phyloP scores from a whole-genome alignment of 2,888 invertebrate species.

The Ecliptopera silaceata region DNA sequence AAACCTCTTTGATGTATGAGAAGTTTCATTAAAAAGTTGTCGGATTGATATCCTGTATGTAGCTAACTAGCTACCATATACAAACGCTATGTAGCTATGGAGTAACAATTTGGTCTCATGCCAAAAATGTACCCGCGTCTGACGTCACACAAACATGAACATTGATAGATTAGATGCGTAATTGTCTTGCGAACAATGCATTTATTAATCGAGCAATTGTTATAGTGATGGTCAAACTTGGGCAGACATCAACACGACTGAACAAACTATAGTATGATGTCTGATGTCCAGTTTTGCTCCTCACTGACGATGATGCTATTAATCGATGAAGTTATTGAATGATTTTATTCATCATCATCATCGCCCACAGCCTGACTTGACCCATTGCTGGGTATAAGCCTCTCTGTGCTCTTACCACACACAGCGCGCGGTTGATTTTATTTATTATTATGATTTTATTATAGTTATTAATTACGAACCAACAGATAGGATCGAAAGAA shows the following conservation, averaged over 20 bases:
- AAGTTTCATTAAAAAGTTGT: not conserved
- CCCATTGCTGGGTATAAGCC: no score
- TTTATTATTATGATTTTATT: no score
- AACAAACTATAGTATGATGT: not conserved
- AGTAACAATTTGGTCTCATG: conserved; percentile 12
- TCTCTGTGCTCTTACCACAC: no score
- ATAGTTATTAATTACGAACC: no score
- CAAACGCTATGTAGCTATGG: not conserved
- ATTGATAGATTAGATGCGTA: conserved; percentile 36
- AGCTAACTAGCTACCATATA: not conserved
- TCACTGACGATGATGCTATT: no score
- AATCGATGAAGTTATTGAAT: no score
- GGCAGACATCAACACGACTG: conserved; percentile 17
- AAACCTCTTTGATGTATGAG: not conserved
- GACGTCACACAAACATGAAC: conserved; percentile 37
- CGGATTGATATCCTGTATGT: not conserved
- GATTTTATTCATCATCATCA: no score
- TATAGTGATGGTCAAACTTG: conserved; percentile 12
- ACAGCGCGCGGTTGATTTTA: no score
- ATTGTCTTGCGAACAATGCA: conserved; percentile 44
- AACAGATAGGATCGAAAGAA: no score
- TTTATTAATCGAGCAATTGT: conserved; percentile 32
- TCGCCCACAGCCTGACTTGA: no score
- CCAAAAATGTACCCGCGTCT: conserved; percentile 29
- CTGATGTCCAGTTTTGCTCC: no score